Evolutionary conservation across 1,140 invertebrate genomes (phyloP).

Genomic region (Drosophila pseudoobscura): DNA sequence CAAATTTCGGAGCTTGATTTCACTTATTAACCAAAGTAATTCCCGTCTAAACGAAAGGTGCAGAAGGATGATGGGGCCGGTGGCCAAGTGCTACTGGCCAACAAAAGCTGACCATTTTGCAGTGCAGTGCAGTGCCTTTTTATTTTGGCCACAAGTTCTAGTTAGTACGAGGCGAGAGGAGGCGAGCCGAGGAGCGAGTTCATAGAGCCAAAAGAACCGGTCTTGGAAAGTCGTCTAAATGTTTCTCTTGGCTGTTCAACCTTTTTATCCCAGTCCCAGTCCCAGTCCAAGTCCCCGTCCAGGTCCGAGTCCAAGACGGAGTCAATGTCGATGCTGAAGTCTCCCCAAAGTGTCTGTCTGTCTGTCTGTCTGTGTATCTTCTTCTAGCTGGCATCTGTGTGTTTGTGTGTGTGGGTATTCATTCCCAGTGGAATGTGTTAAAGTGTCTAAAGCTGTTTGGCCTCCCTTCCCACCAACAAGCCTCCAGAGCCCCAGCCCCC

Average conservation of each 20-base stretch:
- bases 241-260: conserved; percentile 31
- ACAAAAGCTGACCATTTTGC: conserved; percentile 24
- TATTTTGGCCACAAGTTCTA: conserved; percentile 61
- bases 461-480: neutral
- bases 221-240: conserved; percentile 68
- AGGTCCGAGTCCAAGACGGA: conserved; percentile 14
- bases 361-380: conserved; percentile 14
- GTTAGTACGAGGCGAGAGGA: conserved; percentile 41
- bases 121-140: conserved; percentile 31
- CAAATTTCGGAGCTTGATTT: conserved; percentile 8
- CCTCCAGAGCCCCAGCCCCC: neutral
- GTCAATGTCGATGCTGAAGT: conserved; percentile 33
- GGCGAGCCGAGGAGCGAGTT: conserved; percentile 33
- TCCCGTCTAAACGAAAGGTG: conserved; percentile 14
- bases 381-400: conserved; percentile 6
- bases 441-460: conserved; percentile 71
- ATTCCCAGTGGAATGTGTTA: conserved; percentile 70
- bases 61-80: conserved; percentile 19
- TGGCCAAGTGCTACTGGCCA: conserved; percentile 36
- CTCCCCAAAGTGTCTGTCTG: conserved; percentile 27
- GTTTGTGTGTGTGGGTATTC: conserved; percentile 28
- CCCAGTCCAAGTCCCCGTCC: conserved; percentile 11
- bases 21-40: conserved; percentile 25
- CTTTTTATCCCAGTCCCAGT: conserved; percentile 22
- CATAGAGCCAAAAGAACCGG: conserved; percentile 58